A percentile compares a stretch with the other conserved stretches of the same genome.
These are phyloP conservation scores for Pristiophorus japonicus DNA, from an alignment of 2,113 vertebrate species.

Conservation along the genomic window DNA sequence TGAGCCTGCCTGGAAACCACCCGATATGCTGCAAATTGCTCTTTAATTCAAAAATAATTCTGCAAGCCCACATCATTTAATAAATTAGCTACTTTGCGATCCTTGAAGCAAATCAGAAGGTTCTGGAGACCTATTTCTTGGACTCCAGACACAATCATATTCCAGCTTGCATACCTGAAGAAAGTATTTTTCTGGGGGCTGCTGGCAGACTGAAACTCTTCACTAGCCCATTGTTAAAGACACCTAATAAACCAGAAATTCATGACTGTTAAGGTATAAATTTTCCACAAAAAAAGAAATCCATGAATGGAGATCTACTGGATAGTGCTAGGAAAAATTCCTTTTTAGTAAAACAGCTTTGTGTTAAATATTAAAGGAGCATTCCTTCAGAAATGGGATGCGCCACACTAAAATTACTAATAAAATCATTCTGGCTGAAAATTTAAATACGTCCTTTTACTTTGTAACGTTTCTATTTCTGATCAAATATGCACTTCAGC, in stretches of 20 bases:
- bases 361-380: constrained; percentile 1
- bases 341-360: not conserved
- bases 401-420: not conserved
- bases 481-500: not conserved
- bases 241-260: not conserved
- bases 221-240: not conserved
- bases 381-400: not conserved
- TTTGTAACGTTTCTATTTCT: not conserved
- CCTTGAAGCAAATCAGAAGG: not conserved
- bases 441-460: not conserved
- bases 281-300: not conserved
- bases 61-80: not conserved
- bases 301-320: not conserved
- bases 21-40: not conserved
- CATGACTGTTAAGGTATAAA: not conserved
- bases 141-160: not conserved
- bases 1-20: not conserved
- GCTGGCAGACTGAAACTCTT: not conserved
- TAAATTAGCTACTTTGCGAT: not conserved
- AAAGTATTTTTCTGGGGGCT: not conserved
- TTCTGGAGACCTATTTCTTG: not conserved
- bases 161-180: not conserved
- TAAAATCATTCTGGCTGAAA: not conserved
- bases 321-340: not conserved
- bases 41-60: not conserved